Evolutionary conservation across 1,140 invertebrate genomes (phyloP), one percentile per base, ranked within the genome.

Genomic region (Nilaparvata lugens): DNA sequence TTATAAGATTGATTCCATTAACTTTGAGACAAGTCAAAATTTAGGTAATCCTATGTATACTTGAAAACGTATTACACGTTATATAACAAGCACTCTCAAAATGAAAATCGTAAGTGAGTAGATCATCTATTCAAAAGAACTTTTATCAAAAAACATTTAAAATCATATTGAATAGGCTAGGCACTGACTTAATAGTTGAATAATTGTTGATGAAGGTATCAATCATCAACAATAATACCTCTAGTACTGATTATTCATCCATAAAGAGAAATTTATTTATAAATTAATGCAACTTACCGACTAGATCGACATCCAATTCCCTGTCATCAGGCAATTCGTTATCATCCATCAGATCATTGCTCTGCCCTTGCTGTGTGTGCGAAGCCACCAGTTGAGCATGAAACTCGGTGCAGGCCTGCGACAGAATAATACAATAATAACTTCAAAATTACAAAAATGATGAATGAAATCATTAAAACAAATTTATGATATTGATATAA

Each of bases 291-390:
- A 52, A 68, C 72, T 70, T 74, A 93, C 91, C 91, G 52, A 89
- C 87, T 35, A 95, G 81, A 76, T 98, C 96, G 68, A 86, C 83
- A 73, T 97, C 93, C 19, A 96, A 79, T 71, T 98, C 94, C 52
- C 93, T 81, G 74, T 97, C 94, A 69, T 97, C 94, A 43, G 89
- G 83, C 61, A 93, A 75, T 73, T 97, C 94, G 62, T 85, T 91
- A 73, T 97, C 94, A 73, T 95, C 91, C 74, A 94, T 81, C 28
- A 94, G 79, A 71, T 95, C 92, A 43, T 83, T 79, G 42, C 85
- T 86, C 70, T 87, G 85, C 61, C 88, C 75, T 58, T 86, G 82
- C 63, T 83, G 80, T 69, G 85, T 82, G 61, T 81, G 72, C 63
- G 81, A 76, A 64, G 75, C 80, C 6, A 90, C 89, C 45, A 94